A percentile compares a stretch with the other conserved stretches of the same genome.
These are phyloP conservation scores for Drosophila setifemur DNA, from an alignment of 1,140 invertebrate genomes.

Conservation along the genomic window DNA sequence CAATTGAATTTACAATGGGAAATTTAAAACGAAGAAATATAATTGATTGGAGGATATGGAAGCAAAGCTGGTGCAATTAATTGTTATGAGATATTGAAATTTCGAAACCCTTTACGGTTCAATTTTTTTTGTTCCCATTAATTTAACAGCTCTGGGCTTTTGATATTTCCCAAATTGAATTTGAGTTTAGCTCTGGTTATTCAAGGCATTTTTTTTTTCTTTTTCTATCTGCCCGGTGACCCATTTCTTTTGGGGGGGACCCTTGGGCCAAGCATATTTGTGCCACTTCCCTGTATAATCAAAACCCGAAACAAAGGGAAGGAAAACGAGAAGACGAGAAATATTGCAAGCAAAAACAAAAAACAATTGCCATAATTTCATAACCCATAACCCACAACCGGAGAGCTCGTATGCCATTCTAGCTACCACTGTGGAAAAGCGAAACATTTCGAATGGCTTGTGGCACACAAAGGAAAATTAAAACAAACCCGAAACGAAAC, in stretches of 20 bases:
- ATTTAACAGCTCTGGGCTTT: background rate
- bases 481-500: conserved; percentile 13
- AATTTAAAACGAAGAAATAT: conserved; percentile 4
- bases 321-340: conserved; percentile 26
- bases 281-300: conserved; percentile 43
- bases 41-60: conserved; percentile 22
- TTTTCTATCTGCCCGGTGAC: no score
- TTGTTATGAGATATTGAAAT: background rate
- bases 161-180: conserved; percentile 28
- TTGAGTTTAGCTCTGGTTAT: conserved; percentile 32
- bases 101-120: conserved; percentile 9
- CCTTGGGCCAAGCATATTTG: conserved; percentile 19
- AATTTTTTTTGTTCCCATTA: background rate
- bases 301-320: conserved; percentile 24
- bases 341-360: conserved; percentile 54
- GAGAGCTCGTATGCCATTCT: conserved; percentile 61
- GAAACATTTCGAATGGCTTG: conserved; percentile 51
- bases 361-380: conserved; percentile 74
- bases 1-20: conserved; percentile 17
- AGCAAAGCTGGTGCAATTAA: conserved; percentile 20
- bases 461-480: conserved; percentile 42
- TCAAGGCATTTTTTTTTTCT: conserved; percentile 4
- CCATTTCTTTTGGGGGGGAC: conserved; percentile 33
- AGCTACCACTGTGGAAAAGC: conserved; percentile 31
- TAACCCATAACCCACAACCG: conserved; percentile 48